Base-by-base conservation (phyloP, 1,140 invertebrate genomes). In the Plodia interpunctella region DNA sequence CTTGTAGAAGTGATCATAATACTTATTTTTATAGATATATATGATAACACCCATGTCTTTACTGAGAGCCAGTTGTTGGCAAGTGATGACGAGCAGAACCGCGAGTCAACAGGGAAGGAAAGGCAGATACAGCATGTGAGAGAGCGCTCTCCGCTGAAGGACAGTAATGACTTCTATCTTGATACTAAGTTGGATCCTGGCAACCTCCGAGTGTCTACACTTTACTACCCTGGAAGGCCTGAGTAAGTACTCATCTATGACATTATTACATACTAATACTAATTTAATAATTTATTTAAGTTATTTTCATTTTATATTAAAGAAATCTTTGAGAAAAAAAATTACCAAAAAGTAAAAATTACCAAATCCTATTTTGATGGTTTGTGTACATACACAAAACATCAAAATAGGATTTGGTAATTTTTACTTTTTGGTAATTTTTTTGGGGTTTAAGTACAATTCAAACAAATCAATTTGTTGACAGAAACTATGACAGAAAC, bases 201-300 rank as follows among this genome's bases (percentile, higher is more conserved):
- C 13, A 87, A 87, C 54, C 63, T 85, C 15, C 65, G 74, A 0
- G 78, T 87, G 0, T 83, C 83, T 5, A 87, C 83, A 0, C 66
- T 87, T 3, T 84, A 87, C 61, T 87, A 83, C 56, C 81, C 83
- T 5, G 82, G 81, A 25, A 64, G 82, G 17, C 82, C 83, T 0
- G 68, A 82, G 82, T 85, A 20, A 76, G 79, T 64, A 15, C 15
- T 44, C 15, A 4, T 44, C 13, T 44, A 1, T 15, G n/a, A n/a
- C 15, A 3, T 35, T 9, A 11, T 5, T 11, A 35, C 1, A 13
- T 5, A 13, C 32, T n/a, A n/a, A n/a, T n/a, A n/a, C n/a, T n/a
- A n/a, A n/a, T n/a, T n/a, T n/a, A n/a, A n/a, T n/a, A n/a, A n/a
- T n/a, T n/a, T n/a, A n/a, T n/a, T n/a, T n/a, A n/a, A n/a, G n/a